Evolutionary conservation across 2,888 invertebrate species (phyloP).

Genomic region (Erpobdella octoculata): DNA sequence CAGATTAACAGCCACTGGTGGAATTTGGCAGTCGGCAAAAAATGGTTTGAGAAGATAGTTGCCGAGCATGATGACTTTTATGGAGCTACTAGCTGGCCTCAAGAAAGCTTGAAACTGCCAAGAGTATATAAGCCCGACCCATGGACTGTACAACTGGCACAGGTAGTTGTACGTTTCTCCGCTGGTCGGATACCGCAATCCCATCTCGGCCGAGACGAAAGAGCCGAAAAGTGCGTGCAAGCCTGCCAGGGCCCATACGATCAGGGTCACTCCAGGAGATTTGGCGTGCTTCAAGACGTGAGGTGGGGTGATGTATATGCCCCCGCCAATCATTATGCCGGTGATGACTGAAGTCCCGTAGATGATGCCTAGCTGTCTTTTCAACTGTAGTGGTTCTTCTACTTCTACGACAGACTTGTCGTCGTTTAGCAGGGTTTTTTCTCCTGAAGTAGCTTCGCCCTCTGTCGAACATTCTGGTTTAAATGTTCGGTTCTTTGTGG

Average conservation of each 20-base stretch:
- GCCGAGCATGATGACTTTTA: constrained; percentile 48
- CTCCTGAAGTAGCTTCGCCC: too few species aligned
- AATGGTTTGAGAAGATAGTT: constrained; percentile 46
- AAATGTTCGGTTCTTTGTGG: too few species aligned
- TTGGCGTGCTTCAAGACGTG: constrained; percentile 56
- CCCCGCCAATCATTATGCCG: constrained; percentile 34
- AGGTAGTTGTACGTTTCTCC: constrained; percentile 55
- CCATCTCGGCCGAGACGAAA: constrained; percentile 80
- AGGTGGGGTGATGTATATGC: constrained; percentile 34
- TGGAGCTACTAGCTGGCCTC: constrained; percentile 46
- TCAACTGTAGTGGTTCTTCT: too few species aligned
- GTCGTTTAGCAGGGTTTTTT: too few species aligned
- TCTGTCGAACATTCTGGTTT: too few species aligned
- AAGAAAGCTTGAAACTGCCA: constrained; percentile 49
- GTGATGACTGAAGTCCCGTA: constrained; percentile 32
- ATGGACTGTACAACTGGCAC: constrained; percentile 46
- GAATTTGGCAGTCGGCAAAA: constrained; percentile 43
- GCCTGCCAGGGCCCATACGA: constrained; percentile 82
- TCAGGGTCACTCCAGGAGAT: constrained; percentile 65
- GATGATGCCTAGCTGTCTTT: constrained; percentile 29
- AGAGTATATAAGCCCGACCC: constrained; percentile 46
- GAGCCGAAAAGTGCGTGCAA: constrained; percentile 69
- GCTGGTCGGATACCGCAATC: constrained; percentile 67
- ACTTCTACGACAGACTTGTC: too few species aligned
- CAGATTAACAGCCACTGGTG: constrained; percentile 39